phyloP scores from a whole-genome alignment of 2,888 invertebrate species.

The Timandra comae region DNA sequence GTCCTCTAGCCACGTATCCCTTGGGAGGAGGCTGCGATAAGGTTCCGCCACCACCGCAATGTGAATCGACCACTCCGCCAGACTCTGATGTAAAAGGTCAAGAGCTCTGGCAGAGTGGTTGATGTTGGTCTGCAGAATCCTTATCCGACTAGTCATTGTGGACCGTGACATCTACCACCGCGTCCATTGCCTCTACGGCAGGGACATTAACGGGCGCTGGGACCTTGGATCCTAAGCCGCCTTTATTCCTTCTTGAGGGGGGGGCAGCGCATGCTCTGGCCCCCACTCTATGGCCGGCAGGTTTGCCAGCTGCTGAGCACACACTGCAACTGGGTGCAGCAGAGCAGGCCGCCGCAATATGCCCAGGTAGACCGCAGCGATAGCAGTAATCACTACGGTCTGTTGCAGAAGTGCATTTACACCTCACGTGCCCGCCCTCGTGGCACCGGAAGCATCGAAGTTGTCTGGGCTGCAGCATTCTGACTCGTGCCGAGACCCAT shows the following conservation, averaged over 20 bases:
- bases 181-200: no score
- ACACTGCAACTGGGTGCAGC: background rate
- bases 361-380: constrained; percentile 5
- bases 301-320: constrained; percentile 1
- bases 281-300: constrained; percentile 5
- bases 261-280: background rate
- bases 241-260: no score
- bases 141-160: background rate
- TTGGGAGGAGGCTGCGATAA: background rate
- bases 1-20: background rate
- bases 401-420: constrained; percentile 2
- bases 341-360: constrained; percentile 1
- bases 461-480: constrained; percentile 1
- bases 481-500: constrained; percentile 1
- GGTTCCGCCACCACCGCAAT: constrained; percentile 6
- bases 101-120: constrained; percentile 1
- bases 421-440: constrained; percentile 10
- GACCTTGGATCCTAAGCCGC: no score
- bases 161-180: no score
- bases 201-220: no score
- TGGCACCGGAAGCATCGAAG: constrained; percentile 4
- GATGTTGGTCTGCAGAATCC: background rate
- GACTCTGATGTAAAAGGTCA: constrained; percentile 10
- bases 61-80: constrained; percentile 7
- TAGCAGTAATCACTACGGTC: constrained; percentile 13